phyloP scores from a whole-genome alignment of 2,888 invertebrate genomes.

The Amphimallon solstitiale region DNA sequence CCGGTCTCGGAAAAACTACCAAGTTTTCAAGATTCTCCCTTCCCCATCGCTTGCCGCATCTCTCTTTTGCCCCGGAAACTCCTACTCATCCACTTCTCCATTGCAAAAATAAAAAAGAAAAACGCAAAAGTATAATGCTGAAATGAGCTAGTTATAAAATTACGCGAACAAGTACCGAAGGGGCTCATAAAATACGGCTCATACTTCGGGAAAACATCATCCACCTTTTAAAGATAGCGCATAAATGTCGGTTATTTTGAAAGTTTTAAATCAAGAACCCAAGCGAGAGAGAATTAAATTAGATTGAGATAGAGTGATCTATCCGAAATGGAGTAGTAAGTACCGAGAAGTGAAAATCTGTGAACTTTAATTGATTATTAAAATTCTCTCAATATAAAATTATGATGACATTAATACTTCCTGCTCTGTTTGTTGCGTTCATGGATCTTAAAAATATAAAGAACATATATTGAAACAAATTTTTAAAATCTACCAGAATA shows the following conservation, averaged over 20 bases:
- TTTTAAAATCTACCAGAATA: too few species aligned
- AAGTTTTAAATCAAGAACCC: slow-evolving; percentile 29
- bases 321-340: background rate
- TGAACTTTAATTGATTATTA: too few species aligned
- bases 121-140: slow-evolving; percentile 11
- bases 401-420: too few species aligned
- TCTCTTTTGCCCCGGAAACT: background rate
- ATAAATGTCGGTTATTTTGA: slow-evolving; percentile 17
- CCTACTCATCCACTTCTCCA: slow-evolving; percentile 1
- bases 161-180: slow-evolving; percentile 35
- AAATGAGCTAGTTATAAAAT: slow-evolving; percentile 39
- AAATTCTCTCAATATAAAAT: too few species aligned
- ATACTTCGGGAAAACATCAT: slow-evolving; percentile 29
- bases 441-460: too few species aligned
- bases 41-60: background rate
- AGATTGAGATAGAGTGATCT: slow-evolving; percentile 18
- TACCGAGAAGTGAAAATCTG: too few species aligned
- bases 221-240: slow-evolving; percentile 29
- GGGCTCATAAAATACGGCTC: slow-evolving; percentile 33
- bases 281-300: slow-evolving; percentile 22
- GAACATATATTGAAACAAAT: too few species aligned
- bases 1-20: slow-evolving; percentile 1
- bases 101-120: slow-evolving; percentile 2
- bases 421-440: too few species aligned
- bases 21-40: slow-evolving; percentile 14